phyloP scores from a whole-genome alignment of 2,797 vertebrate genomes.

The Lutjanus campechanus region DNA sequence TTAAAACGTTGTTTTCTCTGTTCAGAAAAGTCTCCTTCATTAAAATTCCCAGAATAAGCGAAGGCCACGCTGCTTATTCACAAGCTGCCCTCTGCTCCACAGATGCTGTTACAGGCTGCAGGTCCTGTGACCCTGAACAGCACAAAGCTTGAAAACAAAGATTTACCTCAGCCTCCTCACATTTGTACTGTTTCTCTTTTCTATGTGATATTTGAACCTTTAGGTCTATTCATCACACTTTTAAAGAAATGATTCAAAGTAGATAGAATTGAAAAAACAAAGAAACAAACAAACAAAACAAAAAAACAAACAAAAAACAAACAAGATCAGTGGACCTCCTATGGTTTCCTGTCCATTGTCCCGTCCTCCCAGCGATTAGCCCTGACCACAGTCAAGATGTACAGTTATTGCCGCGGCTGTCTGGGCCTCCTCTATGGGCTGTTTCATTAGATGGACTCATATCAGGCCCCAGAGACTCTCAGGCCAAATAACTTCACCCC shows the following conservation, averaged over 20 bases:
- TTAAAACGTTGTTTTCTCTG: not conserved
- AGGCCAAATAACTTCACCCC: slow-evolving; percentile 42
- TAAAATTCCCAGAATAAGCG: not conserved
- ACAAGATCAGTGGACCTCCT: not conserved
- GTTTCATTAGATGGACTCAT: slow-evolving; percentile 77
- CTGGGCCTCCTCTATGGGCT: slow-evolving; percentile 75
- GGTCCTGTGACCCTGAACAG: not conserved
- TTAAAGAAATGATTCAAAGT: not conserved
- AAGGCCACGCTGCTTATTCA: not conserved
- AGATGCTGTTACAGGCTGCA: not conserved
- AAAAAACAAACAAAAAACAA: no score
- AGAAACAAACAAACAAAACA: not conserved
- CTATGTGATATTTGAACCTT: not conserved
- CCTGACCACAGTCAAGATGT: slow-evolving; percentile 71
- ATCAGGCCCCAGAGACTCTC: slow-evolving; percentile 77
- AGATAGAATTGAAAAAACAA: not conserved
- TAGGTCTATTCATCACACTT: not conserved
- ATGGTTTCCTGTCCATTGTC: not conserved
- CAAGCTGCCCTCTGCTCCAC: not conserved
- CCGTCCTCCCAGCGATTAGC: slow-evolving; percentile 50
- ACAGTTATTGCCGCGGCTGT: slow-evolving; percentile 72
- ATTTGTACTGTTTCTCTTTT: not conserved
- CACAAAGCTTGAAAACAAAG: not conserved
- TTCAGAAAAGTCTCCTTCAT: not conserved
- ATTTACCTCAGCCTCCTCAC: not conserved